Conservation (phyloP, 1,140 invertebrate genomes). For the Holotrichia oblita region DNA sequence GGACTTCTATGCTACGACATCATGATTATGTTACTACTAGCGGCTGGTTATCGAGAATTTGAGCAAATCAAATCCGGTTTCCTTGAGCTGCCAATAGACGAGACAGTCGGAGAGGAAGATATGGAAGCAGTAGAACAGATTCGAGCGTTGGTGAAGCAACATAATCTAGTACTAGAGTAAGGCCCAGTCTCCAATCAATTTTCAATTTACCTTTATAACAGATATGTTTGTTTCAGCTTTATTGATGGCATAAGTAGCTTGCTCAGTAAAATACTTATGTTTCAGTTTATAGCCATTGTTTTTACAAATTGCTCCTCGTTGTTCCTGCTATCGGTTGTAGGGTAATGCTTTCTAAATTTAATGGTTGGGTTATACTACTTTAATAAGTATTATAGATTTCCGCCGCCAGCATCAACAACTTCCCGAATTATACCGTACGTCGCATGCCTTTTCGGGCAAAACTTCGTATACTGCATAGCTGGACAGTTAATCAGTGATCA, state of each 20-base stretch:
- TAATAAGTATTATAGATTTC: background rate
- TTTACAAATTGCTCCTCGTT: background rate
- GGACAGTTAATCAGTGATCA: background rate
- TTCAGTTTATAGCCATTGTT: background rate
- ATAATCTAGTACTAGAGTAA: background rate
- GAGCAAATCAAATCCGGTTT: background rate
- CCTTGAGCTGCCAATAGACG: background rate
- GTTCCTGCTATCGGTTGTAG: background rate
- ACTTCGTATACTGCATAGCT: background rate
- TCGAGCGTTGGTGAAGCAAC: background rate
- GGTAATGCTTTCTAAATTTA: background rate
- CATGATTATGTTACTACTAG: background rate
- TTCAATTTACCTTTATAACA: background rate
- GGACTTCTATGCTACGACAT: background rate
- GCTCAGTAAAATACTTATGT: background rate
- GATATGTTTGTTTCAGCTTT: background rate
- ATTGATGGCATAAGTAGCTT: background rate
- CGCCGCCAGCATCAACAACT: background rate
- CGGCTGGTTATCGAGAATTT: background rate
- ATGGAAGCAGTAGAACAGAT: background rate
- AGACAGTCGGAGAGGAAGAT: background rate
- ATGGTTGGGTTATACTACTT: background rate
- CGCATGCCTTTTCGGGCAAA: background rate
- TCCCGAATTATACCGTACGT: background rate
- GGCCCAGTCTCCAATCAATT: background rate